phyloP scores from a whole-genome alignment of 1,140 invertebrate species.

The Macrosteles quadrilineatus region DNA sequence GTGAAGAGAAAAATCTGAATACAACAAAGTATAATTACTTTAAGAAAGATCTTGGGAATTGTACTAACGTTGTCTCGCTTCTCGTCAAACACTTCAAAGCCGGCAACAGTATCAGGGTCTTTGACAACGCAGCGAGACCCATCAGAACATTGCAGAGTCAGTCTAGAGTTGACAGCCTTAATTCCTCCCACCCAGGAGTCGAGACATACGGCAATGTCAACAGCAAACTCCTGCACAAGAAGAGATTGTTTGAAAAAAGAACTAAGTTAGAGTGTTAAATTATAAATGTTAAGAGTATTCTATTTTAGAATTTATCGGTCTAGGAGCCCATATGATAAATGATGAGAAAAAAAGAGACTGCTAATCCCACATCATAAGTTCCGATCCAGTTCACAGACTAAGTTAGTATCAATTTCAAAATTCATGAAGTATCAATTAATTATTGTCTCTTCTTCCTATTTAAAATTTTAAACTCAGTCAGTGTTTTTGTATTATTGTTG shows the following conservation, averaged over 20 bases:
- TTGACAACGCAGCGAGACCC: constrained; percentile 65
- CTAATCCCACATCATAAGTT: no score
- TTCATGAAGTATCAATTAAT: no score
- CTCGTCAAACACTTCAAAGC: constrained; percentile 62
- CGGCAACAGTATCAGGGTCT: constrained; percentile 61
- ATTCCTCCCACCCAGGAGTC: constrained; percentile 86
- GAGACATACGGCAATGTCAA: constrained; percentile 81
- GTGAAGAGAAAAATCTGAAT: no score
- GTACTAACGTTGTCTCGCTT: constrained; percentile 56
- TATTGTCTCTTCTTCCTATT: no score
- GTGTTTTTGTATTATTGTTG: no score
- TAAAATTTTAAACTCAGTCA: no score
- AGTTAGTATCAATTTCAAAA: no score
- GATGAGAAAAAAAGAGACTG: no score
- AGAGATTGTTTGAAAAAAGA: constrained; percentile 32
- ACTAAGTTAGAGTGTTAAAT: background rate
- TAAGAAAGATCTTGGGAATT: constrained; percentile 2
- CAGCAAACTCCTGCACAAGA: constrained; percentile 64
- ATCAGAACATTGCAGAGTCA: constrained; percentile 63
- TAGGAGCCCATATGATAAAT: constrained; percentile 29
- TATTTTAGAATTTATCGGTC: constrained; percentile 24
- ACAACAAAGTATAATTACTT: constrained; percentile 5
- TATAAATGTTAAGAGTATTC: background rate
- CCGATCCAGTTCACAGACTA: no score
- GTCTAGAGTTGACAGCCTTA: constrained; percentile 65